A percentile compares a stretch with the other conserved stretches of the same genome.
Conservation (phyloP, 2,888 invertebrate species). For the Apocheima hispidaria region DNA sequence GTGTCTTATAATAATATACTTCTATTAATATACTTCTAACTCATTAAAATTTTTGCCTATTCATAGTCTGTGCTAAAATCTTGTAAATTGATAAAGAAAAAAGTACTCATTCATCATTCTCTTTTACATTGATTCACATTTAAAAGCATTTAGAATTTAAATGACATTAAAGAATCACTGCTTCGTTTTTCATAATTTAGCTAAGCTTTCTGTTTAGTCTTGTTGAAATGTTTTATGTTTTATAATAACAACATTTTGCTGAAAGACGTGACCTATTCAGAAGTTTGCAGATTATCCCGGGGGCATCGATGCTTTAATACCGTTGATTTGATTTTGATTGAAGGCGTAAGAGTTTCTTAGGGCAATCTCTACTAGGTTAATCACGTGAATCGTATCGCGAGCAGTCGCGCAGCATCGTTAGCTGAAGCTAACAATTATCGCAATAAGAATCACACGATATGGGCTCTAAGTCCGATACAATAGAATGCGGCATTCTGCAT, state of each 20-base stretch:
- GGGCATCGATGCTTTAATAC: constrained; percentile 4
- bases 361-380: neutral
- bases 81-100: neutral
- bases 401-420: too few species aligned
- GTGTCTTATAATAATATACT: too few species aligned
- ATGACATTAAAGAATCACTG: neutral
- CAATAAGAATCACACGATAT: too few species aligned
- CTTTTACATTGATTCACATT: neutral
- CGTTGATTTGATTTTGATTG: constrained; percentile 14
- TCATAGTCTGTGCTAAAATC: neutral
- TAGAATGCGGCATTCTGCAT: too few species aligned
- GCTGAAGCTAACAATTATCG: too few species aligned
- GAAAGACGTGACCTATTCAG: constrained; percentile 15
- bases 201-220: constrained; percentile 4
- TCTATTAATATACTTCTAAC: too few species aligned
- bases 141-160: constrained; percentile 2
- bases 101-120: neutral
- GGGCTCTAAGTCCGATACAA: too few species aligned
- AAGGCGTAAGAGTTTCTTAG: neutral
- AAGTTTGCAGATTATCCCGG: constrained; percentile 20
- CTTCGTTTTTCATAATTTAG: constrained; percentile 6
- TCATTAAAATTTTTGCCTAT: constrained; percentile 1
- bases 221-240: constrained; percentile 7
- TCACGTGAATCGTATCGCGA: too few species aligned
- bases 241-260: constrained; percentile 10